Percentiles rank a stretch among this genome's conserved stretches.
phyloP scores from a whole-genome alignment of 2,888 invertebrate species.

The Noctua pronuba region DNA sequence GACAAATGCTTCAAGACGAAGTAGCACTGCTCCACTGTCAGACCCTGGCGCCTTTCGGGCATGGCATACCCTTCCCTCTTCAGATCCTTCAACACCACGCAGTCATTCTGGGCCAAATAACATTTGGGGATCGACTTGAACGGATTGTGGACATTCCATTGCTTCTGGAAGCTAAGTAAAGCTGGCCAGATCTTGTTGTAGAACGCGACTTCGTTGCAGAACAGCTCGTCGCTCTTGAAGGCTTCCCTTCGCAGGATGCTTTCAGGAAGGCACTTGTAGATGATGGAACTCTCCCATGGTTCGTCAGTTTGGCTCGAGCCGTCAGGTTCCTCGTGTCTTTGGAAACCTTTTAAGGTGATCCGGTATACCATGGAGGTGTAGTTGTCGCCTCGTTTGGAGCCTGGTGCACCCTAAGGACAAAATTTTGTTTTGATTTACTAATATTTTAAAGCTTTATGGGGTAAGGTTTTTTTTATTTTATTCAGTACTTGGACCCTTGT shows the following conservation, averaged over 20 bases:
- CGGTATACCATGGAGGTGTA: conserved; percentile 94
- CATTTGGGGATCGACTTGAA: conserved; percentile 91
- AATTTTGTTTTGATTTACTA: neutral
- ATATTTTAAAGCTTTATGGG: neutral
- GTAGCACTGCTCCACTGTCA: conserved; percentile 91
- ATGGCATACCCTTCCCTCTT: conserved; percentile 91
- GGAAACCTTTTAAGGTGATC: conserved; percentile 90
- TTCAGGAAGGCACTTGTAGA: conserved; percentile 93
- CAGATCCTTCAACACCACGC: conserved; percentile 91
- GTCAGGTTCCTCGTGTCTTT: conserved; percentile 76
- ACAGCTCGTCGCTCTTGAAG: conserved; percentile 93
- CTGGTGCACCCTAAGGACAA: conserved; percentile 90
- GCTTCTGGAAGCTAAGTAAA: conserved; percentile 90
- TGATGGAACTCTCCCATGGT: conserved; percentile 92
- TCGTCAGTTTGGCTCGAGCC: conserved; percentile 79
- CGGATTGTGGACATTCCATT: conserved; percentile 81
- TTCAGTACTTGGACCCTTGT: neutral
- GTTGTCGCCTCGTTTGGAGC: conserved; percentile 94
- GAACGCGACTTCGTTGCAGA: conserved; percentile 93
- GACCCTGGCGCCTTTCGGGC: conserved; percentile 91
- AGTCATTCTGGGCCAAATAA: conserved; percentile 90
- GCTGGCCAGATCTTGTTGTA: conserved; percentile 93
- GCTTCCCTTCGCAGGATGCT: conserved; percentile 92
- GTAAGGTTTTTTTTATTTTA: neutral
- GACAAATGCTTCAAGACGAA: conserved; percentile 91